These are phyloP conservation scores for Hydroisotoma schaefferi DNA, from an alignment of 2,888 invertebrate genomes.

Conservation along the genomic window DNA sequence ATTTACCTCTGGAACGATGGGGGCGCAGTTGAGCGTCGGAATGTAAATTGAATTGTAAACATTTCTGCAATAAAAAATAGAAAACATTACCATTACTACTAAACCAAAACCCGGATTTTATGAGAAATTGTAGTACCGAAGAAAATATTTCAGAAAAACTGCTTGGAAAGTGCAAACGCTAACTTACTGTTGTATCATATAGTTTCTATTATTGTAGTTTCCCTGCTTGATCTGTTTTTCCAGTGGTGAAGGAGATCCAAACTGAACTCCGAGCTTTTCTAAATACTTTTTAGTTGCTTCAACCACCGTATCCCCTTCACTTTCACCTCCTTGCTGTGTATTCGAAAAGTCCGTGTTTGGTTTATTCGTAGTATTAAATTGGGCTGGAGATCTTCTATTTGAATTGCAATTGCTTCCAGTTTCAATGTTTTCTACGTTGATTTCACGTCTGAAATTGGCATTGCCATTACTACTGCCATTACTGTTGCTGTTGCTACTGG, in stretches of 20 bases:
- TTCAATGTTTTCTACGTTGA: background rate
- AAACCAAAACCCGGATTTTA: background rate
- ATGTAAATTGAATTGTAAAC: constrained; percentile 39
- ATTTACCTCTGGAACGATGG: constrained; percentile 19
- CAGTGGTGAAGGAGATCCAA: constrained; percentile 16
- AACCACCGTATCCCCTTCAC: constrained; percentile 9
- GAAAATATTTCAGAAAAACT: background rate
- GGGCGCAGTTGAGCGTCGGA: constrained; percentile 29
- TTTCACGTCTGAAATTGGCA: background rate
- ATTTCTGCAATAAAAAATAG: constrained; percentile 22
- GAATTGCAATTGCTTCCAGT: background rate
- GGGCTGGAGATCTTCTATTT: background rate
- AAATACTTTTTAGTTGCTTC: constrained; percentile 29
- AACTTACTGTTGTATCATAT: constrained; percentile 42
- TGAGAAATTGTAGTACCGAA: background rate
- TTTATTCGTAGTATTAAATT: background rate
- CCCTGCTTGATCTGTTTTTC: background rate
- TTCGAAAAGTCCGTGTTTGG: too few relatives aligned
- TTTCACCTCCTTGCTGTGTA: too few relatives aligned
- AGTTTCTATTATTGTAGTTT: constrained; percentile 20
- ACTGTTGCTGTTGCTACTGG: background rate
- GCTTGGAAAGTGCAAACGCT: background rate
- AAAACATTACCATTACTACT: background rate
- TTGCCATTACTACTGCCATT: background rate
- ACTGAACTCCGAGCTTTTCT: constrained; percentile 26